phyloP scores from a whole-genome alignment of 1,140 invertebrate genomes.

The Pogonus chalceus region DNA sequence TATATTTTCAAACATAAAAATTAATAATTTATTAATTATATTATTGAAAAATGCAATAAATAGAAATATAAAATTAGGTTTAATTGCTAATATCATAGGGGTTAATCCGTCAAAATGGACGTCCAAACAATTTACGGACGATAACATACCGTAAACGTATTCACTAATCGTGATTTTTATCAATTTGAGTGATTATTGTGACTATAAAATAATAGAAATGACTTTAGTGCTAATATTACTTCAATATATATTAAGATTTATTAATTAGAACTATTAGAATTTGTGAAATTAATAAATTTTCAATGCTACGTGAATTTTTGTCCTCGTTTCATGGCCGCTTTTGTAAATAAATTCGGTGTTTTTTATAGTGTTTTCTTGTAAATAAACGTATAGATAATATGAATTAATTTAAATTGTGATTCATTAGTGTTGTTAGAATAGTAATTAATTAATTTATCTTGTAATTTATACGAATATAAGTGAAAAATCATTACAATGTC shows the following conservation, averaged over 20 bases:
- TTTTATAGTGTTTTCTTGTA: not conserved
- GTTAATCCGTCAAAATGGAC: slow-evolving; percentile 2
- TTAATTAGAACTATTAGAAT: not conserved
- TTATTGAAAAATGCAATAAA: too few relatives aligned
- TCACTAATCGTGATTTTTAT: not conserved
- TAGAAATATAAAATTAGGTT: too few relatives aligned
- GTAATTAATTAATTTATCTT: not conserved
- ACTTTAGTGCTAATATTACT: not conserved
- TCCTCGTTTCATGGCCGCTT: not conserved
- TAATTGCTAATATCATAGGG: too few relatives aligned
- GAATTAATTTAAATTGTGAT: not conserved
- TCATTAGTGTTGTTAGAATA: not conserved
- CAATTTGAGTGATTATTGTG: not conserved
- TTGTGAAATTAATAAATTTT: not conserved
- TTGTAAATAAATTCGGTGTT: not conserved
- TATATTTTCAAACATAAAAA: too few relatives aligned
- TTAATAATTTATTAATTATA: too few relatives aligned
- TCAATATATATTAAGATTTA: too few relatives aligned
- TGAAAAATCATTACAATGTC: not conserved
- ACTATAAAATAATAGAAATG: not conserved
- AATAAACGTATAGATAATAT: not conserved
- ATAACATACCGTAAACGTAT: not conserved
- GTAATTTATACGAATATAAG: not conserved
- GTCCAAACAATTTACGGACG: not conserved
- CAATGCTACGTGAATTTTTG: not conserved